A percentile compares a stretch with the other conserved stretches of the same genome.
Evolutionary conservation across 2,888 invertebrate species (phyloP).

Genomic region (Metalampra italica): DNA sequence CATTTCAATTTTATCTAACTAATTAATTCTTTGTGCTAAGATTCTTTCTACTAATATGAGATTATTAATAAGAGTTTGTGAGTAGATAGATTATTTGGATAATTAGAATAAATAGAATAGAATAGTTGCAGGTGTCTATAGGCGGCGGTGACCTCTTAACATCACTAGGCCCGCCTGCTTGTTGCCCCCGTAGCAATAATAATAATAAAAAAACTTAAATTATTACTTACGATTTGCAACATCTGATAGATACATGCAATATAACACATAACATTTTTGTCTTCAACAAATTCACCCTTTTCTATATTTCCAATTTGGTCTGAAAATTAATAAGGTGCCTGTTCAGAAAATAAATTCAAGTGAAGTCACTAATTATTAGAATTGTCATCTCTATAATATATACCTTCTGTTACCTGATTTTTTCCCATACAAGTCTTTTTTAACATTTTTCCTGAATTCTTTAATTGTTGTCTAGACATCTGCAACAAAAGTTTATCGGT

Average conservation of each 20-base stretch:
- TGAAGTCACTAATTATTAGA: neutral
- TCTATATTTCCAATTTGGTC: constrained; percentile 57
- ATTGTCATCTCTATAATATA: neutral
- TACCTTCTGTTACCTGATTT: constrained; percentile 43
- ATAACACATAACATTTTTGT: constrained; percentile 65
- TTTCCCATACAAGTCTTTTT: constrained; percentile 46
- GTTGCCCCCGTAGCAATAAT: too few relatives aligned
- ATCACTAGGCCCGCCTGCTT: too few relatives aligned
- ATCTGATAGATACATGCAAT: constrained; percentile 65
- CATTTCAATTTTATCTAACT: neutral
- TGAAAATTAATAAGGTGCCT: constrained; percentile 28
- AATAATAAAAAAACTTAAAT: too few relatives aligned
- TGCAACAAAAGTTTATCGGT: constrained; percentile 13
- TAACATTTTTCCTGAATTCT: constrained; percentile 38
- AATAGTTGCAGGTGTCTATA: too few relatives aligned
- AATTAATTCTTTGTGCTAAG: too few relatives aligned
- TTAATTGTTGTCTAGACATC: constrained; percentile 47
- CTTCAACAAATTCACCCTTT: constrained; percentile 61
- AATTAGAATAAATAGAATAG: too few relatives aligned
- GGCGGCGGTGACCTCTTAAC: too few relatives aligned
- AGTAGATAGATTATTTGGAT: too few relatives aligned
- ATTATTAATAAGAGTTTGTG: too few relatives aligned
- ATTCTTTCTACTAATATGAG: too few relatives aligned
- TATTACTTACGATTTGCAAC: constrained; percentile 51
- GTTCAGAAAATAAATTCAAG: neutral